A percentile compares a stretch with the other conserved stretches of the same genome.
Evolutionary conservation across 2,113 vertebrate species (phyloP).

Genomic region (Platysteira castanea): DNA sequence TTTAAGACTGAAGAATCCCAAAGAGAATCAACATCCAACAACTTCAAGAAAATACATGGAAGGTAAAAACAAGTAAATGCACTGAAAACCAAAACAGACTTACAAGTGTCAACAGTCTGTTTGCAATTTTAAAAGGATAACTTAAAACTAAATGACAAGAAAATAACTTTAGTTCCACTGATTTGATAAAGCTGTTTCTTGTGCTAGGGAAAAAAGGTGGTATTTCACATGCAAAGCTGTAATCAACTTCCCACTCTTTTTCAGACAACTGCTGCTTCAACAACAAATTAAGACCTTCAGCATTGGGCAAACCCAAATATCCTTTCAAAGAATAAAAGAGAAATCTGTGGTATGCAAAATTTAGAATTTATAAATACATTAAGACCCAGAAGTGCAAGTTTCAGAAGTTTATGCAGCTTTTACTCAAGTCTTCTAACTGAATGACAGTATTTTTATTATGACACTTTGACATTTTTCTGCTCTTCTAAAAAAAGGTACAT

Average conservation of each 20-base stretch:
- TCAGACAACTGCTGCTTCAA: background rate
- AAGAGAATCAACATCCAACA: background rate
- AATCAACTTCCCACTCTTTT: background rate
- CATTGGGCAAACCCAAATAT: background rate
- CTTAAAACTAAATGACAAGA: background rate
- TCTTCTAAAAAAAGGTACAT: background rate
- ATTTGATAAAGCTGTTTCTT: background rate
- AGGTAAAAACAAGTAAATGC: background rate
- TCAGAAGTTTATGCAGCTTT: background rate
- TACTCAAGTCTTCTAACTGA: background rate
- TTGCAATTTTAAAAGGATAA: background rate
- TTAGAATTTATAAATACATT: background rate
- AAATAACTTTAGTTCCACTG: background rate
- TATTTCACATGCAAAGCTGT: background rate
- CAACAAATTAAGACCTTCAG: background rate
- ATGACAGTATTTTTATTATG: background rate
- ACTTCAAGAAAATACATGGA: rapidly evolving
- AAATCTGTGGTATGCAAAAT: background rate
- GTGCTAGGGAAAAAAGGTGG: background rate
- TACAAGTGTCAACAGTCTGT: background rate
- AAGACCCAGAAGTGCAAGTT: background rate
- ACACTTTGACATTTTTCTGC: background rate
- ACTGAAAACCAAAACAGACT: background rate
- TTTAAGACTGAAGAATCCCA: background rate
- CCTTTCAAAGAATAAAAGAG: background rate